phyloP scores from a whole-genome alignment of 2,113 vertebrate genomes.

The Muntiacus muntjak region DNA sequence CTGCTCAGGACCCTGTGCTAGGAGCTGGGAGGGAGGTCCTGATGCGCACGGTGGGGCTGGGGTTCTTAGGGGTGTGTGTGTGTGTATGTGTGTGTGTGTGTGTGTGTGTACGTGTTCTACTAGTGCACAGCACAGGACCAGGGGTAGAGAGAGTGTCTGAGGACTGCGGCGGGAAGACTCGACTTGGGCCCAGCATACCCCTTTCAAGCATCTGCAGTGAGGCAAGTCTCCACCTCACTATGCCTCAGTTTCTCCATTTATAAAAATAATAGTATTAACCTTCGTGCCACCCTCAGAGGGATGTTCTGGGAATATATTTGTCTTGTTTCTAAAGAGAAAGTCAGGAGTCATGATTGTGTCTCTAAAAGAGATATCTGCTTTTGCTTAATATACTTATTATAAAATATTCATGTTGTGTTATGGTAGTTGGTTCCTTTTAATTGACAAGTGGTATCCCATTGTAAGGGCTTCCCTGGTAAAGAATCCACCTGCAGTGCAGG shows the following conservation, averaged over 20 bases:
- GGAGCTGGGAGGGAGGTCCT: background rate
- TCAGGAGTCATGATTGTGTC: background rate
- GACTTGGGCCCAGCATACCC: background rate
- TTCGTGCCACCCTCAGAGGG: background rate
- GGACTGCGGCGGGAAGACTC: background rate
- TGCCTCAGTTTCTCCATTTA: background rate
- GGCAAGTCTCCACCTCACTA: background rate
- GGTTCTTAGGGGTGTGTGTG: background rate
- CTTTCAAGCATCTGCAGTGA: background rate
- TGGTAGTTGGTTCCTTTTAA: background rate
- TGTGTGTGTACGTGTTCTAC: accelerated
- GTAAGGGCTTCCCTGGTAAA: background rate
- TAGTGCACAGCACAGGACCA: background rate
- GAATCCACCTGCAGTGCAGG: background rate
- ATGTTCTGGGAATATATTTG: background rate
- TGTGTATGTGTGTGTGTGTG: too few relatives aligned
- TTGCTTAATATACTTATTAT: background rate
- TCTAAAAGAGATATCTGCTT: background rate
- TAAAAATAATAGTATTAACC: background rate
- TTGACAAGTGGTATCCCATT: background rate
- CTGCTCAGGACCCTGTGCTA: background rate
- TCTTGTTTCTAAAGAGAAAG: background rate
- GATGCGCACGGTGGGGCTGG: background rate
- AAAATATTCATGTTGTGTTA: background rate
- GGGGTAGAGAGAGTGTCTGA: background rate